Evolutionary conservation across 2,797 vertebrate species (phyloP), one percentile per base, ranked within the genome.

Genomic region (Pseudochirops corinnae): DNA sequence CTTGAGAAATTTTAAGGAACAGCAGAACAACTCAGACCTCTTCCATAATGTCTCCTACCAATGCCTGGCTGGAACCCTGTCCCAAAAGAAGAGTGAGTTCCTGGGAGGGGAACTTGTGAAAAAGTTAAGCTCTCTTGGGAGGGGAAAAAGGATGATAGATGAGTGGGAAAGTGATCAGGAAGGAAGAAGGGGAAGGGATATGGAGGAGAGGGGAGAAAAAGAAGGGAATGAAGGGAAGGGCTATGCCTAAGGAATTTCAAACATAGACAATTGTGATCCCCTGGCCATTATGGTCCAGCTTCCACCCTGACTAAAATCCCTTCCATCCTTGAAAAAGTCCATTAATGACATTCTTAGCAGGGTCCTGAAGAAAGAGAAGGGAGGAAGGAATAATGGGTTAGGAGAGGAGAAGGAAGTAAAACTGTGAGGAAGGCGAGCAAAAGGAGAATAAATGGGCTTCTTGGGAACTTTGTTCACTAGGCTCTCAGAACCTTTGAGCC

Each of bases 41-140:
- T 91, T 56, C 95, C 98, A 97, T 0, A 97, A 96, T 0, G 0
- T 98, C 95, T 98, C 98, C 93, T 98, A 98, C 95, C 94, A 55
- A 6, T 92, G 97, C 91, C 97, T 99, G 0, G 98, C 97, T 58
- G 99, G 99, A 94, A 91, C 56, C 12, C 93, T 3, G 0, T 28
- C 97, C 5, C n/a, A 90, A 16, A 56, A 0, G 55, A 99, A 98
- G 97, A 98, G 98, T 99, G 97, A 98, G 98, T 98, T 82, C 12
- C 1, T 9, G 28, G 0, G 0, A 90, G 57, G 26, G 18, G 9
- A 14, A 24, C 16, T 82, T 5, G 24, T 52, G 33, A 24, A 26
- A 39, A 0, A 13, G 31, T 26, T 6, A 46, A 31, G 18, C 2
- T 50, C 13, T 50, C 46, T 55, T 1, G 16, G 3, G 1, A 33